A percentile compares a stretch with the other conserved stretches of the same genome.
Conservation (phyloP, 2,888 invertebrate species). For the Leucophenga maculata region DNA sequence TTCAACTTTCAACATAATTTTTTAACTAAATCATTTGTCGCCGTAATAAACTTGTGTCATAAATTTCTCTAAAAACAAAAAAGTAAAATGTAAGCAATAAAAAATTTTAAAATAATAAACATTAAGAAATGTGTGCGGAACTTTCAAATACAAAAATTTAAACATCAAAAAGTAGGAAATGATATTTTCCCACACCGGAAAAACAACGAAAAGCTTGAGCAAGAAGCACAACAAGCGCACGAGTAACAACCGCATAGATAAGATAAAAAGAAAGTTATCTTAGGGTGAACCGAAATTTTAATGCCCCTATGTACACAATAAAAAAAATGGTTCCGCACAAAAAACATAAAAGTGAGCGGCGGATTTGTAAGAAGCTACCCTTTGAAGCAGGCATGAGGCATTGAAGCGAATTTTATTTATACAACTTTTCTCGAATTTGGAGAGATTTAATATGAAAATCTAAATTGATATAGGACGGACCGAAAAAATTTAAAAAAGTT, state of each 20-base stretch:
- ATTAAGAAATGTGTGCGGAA: not conserved
- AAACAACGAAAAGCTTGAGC: slow-evolving; percentile 36
- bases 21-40: not conserved
- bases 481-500: no score
- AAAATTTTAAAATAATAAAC: slow-evolving; percentile 5
- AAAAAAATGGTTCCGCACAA: slow-evolving; percentile 7
- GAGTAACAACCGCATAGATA: slow-evolving; percentile 36
- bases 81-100: not conserved
- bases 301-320: slow-evolving; percentile 46
- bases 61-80: slow-evolving; percentile 34
- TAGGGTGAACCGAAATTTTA: slow-evolving; percentile 63
- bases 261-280: slow-evolving; percentile 52
- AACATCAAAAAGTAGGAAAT: slow-evolving; percentile 7
- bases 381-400: no score
- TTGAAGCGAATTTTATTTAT: no score
- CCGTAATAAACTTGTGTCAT: slow-evolving; percentile 50
- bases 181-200: slow-evolving; percentile 15
- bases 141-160: not conserved
- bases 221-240: slow-evolving; percentile 25
- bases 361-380: no score
- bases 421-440: no score
- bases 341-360: slow-evolving; percentile 3
- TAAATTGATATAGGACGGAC: no score
- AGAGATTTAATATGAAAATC: no score
- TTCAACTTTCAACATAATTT: slow-evolving; percentile 4